phyloP scores from a whole-genome alignment of 1,140 invertebrate genomes.

The Drosophila subpulchrella region DNA sequence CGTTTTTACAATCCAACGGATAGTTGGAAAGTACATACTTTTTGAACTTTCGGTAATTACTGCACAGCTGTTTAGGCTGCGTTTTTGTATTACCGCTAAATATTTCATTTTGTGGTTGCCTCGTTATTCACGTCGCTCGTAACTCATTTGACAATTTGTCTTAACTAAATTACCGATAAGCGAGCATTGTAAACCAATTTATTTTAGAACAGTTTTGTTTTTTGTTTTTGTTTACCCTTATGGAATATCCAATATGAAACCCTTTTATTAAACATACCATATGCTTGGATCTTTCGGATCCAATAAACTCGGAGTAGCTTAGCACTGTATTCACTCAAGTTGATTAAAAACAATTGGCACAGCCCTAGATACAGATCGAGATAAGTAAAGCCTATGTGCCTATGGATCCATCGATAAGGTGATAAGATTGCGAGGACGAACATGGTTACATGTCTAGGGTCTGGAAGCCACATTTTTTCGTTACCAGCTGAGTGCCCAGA shows the following conservation, averaged over 20 bases:
- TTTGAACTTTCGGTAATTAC: not conserved
- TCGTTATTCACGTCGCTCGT: slow-evolving; percentile 3
- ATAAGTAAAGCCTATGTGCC: slow-evolving; percentile 26
- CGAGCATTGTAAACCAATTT: not conserved
- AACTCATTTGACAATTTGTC: not conserved
- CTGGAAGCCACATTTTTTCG: slow-evolving; percentile 1
- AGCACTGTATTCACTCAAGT: slow-evolving; percentile 2
- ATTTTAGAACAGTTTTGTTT: not conserved
- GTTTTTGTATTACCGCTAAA: not conserved
- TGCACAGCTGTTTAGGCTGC: not conserved
- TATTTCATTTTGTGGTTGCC: not conserved
- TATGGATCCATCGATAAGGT: slow-evolving; percentile 32
- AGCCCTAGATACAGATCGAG: slow-evolving; percentile 22
- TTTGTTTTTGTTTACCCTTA: not conserved
- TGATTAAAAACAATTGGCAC: slow-evolving; percentile 26
- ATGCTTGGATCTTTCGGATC: not conserved
- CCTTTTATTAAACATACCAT: not conserved
- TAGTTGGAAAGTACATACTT: not conserved
- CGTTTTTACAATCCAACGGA: not conserved
- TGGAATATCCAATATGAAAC: no score
- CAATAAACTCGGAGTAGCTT: not conserved
- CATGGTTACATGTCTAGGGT: slow-evolving; percentile 24
- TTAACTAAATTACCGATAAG: not conserved
- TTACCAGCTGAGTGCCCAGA: not conserved
- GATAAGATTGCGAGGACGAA: slow-evolving; percentile 35